Evolutionary conservation across 2,888 invertebrate species (phyloP).

Genomic region (Dolichopus griseipennis): DNA sequence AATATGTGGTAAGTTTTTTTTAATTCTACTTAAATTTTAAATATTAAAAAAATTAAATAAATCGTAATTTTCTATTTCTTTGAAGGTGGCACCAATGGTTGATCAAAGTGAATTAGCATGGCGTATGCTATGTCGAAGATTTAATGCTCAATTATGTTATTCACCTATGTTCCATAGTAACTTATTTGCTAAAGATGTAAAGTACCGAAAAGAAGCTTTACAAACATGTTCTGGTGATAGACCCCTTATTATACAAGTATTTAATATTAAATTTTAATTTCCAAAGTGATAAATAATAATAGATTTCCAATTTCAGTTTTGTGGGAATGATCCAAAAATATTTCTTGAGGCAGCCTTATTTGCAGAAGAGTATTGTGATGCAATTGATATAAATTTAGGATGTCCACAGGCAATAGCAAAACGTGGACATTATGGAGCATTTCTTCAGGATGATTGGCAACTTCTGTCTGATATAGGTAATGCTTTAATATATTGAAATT

Average conservation of each 20-base stretch:
- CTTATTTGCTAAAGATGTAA: slow-evolving; percentile 77
- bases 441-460: slow-evolving; percentile 92
- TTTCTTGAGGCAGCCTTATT: slow-evolving; percentile 79
- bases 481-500: no score
- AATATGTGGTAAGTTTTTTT: slow-evolving; percentile 33
- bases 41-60: no score
- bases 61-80: no score
- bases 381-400: slow-evolving; percentile 93
- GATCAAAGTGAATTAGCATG: slow-evolving; percentile 95
- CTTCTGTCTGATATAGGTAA: slow-evolving; percentile 75
- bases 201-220: slow-evolving; percentile 80
- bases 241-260: slow-evolving; percentile 89
- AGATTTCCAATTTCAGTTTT: slow-evolving; percentile 60
- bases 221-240: slow-evolving; percentile 74
- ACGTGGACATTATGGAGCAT: slow-evolving; percentile 92
- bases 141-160: slow-evolving; percentile 89
- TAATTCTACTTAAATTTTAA: no score
- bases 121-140: slow-evolving; percentile 76
- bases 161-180: slow-evolving; percentile 96
- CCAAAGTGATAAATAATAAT: background rate
- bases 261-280: slow-evolving; percentile 10
- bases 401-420: slow-evolving; percentile 98
- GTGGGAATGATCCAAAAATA: slow-evolving; percentile 86
- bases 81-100: slow-evolving; percentile 86
- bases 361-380: slow-evolving; percentile 83